Evolutionary conservation across 2,888 invertebrate species (phyloP), one percentile per base, ranked within the genome.

Genomic region (Dryococelus australis): DNA sequence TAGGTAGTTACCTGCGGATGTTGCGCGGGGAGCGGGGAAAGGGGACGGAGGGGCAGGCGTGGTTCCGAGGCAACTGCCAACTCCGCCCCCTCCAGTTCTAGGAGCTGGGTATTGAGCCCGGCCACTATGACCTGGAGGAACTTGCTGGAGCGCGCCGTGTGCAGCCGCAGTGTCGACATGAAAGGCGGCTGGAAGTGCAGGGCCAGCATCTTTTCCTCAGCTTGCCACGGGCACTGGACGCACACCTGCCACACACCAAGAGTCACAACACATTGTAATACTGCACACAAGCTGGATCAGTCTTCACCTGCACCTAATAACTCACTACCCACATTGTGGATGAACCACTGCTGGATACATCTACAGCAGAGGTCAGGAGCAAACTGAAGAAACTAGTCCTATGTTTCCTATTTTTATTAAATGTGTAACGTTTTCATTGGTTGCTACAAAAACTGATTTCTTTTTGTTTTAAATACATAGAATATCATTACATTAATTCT

Each of bases 121-220:
- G 95, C 94, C 6, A 96, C 94, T 78, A 95, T 94, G 43, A 98
- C 95, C 92, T 98, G 97, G 27, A 98, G 92, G 91, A 97, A 98
- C 93, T 98, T 98, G 90, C 97, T 94, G n/a, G 95, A 94, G 90
- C 96, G 95, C 0, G 97, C 96, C 0, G 98, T 98, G 88, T 98
- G 96, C 24, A 99, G 94, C 86, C 97, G 95, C 94, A 97, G 97
- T 0, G 95, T 94, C 0, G 97, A 95, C 90, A 95, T 94, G 92
- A 99, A 95, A 0, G 98, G 98, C 0, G 98, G 96, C 13, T 96
- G 94, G 93, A 98, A 98, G 91, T 96, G 95, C 9, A 98, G 93
- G 2, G 95, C 94, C 84, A 97, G 96, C 89, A 95, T 95, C n/a
- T 95, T 94, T 51, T 96, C 95, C 88, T 95, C 94, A 3, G 94